Evolutionary conservation across 37 sponge, comb jelly and placozoan species (phyloP).

Genomic region (Halichondria panicea): DNA sequence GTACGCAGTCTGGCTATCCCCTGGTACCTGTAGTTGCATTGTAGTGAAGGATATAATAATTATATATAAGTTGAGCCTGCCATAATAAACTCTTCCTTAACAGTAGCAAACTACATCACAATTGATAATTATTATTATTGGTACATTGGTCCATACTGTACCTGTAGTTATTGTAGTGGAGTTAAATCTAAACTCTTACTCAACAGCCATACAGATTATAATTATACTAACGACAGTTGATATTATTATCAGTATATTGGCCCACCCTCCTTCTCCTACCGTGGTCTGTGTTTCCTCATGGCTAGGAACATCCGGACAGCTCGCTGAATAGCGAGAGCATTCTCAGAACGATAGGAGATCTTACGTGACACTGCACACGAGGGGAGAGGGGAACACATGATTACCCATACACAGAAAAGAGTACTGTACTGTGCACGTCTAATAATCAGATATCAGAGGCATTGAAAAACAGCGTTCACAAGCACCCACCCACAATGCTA

Average conservation of each 20-base stretch:
- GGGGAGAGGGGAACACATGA: background rate
- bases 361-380: slow-evolving; percentile 66
- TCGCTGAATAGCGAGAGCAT: slow-evolving; percentile 76
- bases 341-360: slow-evolving; percentile 70
- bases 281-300: slow-evolving; percentile 67
- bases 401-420: too few relatives aligned
- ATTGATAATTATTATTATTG: too few relatives aligned
- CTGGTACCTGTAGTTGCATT: slow-evolving; percentile 57
- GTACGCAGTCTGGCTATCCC: slow-evolving; percentile 15
- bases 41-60: too few relatives aligned
- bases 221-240: background rate
- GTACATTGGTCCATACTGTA: too few relatives aligned
- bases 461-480: slow-evolving; percentile 3
- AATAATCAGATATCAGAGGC: too few relatives aligned
- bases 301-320: slow-evolving; percentile 74
- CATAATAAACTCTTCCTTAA: too few relatives aligned
- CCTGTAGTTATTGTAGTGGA: too few relatives aligned
- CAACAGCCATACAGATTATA: too few relatives aligned
- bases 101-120: too few relatives aligned
- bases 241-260: background rate
- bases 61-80: too few relatives aligned
- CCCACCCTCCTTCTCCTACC: slow-evolving; percentile 28
- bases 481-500: background rate
- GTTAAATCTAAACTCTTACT: too few relatives aligned
- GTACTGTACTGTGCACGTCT: too few relatives aligned